Percentiles rank a stretch among this genome's conserved stretches.
phyloP scores from a whole-genome alignment of 2,888 invertebrate species.

The Spicauda simplicius region DNA sequence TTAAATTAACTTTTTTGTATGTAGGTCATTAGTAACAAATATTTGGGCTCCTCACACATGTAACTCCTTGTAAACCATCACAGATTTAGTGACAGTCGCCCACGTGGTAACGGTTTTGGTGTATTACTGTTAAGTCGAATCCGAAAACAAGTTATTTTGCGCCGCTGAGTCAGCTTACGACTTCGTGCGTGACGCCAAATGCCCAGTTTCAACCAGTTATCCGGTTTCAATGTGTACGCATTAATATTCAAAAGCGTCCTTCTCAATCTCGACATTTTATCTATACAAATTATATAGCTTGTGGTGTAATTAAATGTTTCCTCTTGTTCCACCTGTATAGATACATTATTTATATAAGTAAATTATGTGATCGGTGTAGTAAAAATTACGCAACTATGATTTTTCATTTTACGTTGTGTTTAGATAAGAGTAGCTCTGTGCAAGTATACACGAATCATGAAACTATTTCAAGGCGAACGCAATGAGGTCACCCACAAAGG shows the following conservation, averaged over 20 bases:
- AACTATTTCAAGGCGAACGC: conserved; percentile 81
- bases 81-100: conserved; percentile 56
- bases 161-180: conserved; percentile 61
- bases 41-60: background rate
- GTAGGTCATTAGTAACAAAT: conserved; percentile 20
- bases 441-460: conserved; percentile 68
- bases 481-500: conserved; percentile 80
- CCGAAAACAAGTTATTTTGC: conserved; percentile 73
- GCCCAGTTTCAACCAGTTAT: conserved; percentile 49
- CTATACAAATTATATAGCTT: background rate
- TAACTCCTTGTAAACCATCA: conserved; percentile 45
- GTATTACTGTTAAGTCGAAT: conserved; percentile 71
- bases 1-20: conserved; percentile 12
- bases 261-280: conserved; percentile 25
- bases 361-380: background rate
- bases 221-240: conserved; percentile 44
- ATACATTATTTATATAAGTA: background rate
- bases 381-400: conserved; percentile 7
- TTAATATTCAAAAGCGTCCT: conserved; percentile 33
- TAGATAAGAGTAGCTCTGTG: conserved; percentile 60
- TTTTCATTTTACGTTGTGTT: conserved; percentile 48
- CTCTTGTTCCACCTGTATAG: conserved; percentile 1
- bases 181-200: conserved; percentile 54
- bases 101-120: conserved; percentile 72
- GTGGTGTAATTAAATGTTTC: background rate